These are phyloP conservation scores for Saimiri boliviensis DNA, from an alignment of 2,113 vertebrate species.

Conservation along the genomic window DNA sequence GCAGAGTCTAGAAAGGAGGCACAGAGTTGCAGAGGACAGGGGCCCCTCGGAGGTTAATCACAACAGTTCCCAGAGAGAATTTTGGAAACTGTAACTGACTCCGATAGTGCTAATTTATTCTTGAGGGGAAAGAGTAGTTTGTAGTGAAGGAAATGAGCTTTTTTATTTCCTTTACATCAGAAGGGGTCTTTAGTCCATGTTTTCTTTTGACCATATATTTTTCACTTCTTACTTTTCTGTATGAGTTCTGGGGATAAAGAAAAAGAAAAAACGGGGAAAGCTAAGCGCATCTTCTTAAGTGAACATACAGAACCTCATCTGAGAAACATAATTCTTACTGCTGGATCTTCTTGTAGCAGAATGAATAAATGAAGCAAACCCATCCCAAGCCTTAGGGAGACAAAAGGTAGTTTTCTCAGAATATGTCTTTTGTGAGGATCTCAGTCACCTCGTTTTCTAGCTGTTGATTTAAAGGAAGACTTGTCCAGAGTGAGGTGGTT, in stretches of 20 bases:
- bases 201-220: conserved; percentile 1
- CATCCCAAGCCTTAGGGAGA: not conserved
- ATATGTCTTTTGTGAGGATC: not conserved
- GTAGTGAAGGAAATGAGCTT: not conserved
- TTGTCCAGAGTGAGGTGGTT: not conserved
- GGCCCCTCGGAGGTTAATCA: not conserved
- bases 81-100: not conserved
- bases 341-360: not conserved
- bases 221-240: not conserved
- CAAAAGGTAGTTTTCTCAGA: not conserved
- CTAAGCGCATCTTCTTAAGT: not conserved
- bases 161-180: not conserved
- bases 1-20: not conserved
- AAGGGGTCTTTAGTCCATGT: not conserved
- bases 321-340: not conserved
- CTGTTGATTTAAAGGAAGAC: not conserved
- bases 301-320: not conserved
- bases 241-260: not conserved
- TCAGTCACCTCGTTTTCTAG: not conserved
- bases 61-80: not conserved
- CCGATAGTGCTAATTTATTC: not conserved
- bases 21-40: not conserved
- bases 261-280: not conserved
- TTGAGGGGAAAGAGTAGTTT: not conserved
- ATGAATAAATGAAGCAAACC: not conserved